These are phyloP conservation scores for Galeruca laticollis DNA, from an alignment of 2,888 invertebrate genomes.

Conservation along the genomic window DNA sequence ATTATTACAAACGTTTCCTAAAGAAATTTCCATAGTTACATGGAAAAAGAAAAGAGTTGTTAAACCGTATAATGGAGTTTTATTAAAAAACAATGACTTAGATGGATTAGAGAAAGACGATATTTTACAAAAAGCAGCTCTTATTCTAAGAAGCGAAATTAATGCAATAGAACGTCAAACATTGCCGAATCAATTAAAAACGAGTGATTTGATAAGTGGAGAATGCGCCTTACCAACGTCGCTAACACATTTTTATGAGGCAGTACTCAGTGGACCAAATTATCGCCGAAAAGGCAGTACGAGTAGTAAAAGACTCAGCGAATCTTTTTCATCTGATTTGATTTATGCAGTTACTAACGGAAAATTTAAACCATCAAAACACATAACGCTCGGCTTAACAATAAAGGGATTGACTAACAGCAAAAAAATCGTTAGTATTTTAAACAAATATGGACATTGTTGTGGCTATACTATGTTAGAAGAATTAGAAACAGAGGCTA, in stretches of 20 bases:
- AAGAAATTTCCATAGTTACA: slow-evolving; percentile 7
- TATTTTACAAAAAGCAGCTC: slow-evolving; percentile 36
- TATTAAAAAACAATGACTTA: slow-evolving; percentile 41
- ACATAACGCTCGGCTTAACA: slow-evolving; percentile 52
- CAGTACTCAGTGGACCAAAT: slow-evolving; percentile 34
- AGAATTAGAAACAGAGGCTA: slow-evolving; percentile 54
- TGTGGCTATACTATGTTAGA: slow-evolving; percentile 51
- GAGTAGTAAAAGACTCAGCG: slow-evolving; percentile 14
- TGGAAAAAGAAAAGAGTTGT: slow-evolving; percentile 34
- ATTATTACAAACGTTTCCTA: slow-evolving; percentile 10
- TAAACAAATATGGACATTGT: slow-evolving; percentile 51
- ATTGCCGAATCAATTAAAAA: slow-evolving; percentile 35
- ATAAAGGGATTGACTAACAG: slow-evolving; percentile 53
- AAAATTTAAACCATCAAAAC: slow-evolving; percentile 52
- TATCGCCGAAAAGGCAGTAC: slow-evolving; percentile 36
- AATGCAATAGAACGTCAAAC: slow-evolving; percentile 32
- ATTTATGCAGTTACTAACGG: slow-evolving; percentile 48
- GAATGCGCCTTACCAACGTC: slow-evolving; percentile 40
- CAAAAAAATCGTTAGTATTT: slow-evolving; percentile 50
- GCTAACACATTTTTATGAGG: slow-evolving; percentile 40
- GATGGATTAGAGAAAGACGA: slow-evolving; percentile 33
- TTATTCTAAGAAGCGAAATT: slow-evolving; percentile 44
- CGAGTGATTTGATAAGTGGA: slow-evolving; percentile 42
- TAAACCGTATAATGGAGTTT: slow-evolving; percentile 40
- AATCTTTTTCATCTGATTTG: slow-evolving; percentile 45